Evolutionary conservation across 1,140 invertebrate genomes (phyloP).

Genomic region (Nebria ingens): DNA sequence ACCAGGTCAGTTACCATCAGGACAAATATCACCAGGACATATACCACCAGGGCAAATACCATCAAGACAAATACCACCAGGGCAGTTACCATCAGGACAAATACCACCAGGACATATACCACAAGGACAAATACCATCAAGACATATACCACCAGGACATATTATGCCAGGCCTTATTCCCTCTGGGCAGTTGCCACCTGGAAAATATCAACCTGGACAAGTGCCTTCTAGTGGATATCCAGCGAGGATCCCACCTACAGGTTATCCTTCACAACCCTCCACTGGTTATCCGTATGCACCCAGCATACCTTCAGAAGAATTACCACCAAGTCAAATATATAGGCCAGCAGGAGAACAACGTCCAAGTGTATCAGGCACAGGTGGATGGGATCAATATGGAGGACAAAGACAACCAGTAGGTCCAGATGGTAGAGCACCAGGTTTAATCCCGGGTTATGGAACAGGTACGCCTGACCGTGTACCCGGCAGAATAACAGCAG

Average conservation of each 20-base stretch:
- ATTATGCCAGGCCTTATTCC: background rate
- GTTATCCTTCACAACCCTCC: too few relatives aligned
- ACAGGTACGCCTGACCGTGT: slow-evolving; percentile 13
- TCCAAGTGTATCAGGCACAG: background rate
- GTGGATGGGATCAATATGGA: background rate
- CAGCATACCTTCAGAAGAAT: background rate
- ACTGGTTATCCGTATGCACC: too few relatives aligned
- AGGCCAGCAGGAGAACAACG: background rate
- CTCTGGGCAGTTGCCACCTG: background rate
- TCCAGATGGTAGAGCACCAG: slow-evolving; percentile 16
- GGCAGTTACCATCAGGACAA: slow-evolving; percentile 12
- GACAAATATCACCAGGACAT: slow-evolving; percentile 5
- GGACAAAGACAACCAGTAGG: background rate
- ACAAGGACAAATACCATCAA: background rate
- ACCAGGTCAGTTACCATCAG: background rate
- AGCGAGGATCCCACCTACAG: slow-evolving; percentile 9
- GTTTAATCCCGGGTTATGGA: background rate
- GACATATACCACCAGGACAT: background rate
- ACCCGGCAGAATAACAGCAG: slow-evolving; percentile 17
- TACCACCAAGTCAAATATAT: slow-evolving; percentile 13
- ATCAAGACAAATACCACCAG: slow-evolving; percentile 14
- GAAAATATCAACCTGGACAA: background rate
- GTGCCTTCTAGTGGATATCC: slow-evolving; percentile 13
- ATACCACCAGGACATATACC: slow-evolving; percentile 1
- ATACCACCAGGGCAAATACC: slow-evolving; percentile 14